Conservation (phyloP, 2,888 invertebrate genomes). For the Drosophila basisetae region DNA sequence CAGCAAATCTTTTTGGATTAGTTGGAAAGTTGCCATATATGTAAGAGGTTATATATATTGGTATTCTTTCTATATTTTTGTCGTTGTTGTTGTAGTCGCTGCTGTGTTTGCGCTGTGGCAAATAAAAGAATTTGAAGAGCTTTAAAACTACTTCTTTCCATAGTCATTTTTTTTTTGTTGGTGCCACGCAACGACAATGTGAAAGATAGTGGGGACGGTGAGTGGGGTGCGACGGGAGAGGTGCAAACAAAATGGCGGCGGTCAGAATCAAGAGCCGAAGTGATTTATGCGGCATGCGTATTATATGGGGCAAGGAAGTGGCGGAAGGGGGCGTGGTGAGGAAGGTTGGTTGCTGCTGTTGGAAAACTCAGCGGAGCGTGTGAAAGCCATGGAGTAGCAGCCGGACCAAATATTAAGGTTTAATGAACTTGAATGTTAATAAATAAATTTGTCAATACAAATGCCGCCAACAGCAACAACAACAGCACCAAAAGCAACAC, state of each 20-base stretch:
- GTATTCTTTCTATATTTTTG: conserved; percentile 8
- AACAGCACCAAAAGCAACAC: conserved; percentile 14
- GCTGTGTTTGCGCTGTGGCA: conserved; percentile 26
- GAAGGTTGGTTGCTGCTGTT: background rate
- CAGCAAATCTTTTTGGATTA: conserved; percentile 73
- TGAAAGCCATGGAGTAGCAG: conserved; percentile 48
- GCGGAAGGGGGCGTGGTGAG: no score
- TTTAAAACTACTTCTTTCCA: conserved; percentile 65
- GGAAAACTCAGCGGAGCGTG: conserved; percentile 52
- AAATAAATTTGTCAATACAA: conserved; percentile 77
- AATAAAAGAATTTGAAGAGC: conserved; percentile 52
- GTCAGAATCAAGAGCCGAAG: conserved; percentile 37
- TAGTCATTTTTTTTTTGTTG: background rate
- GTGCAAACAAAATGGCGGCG: conserved; percentile 55
- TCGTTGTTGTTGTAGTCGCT: conserved; percentile 14
- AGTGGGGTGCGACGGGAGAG: background rate
- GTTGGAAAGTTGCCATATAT: conserved; percentile 35
- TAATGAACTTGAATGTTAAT: conserved; percentile 80
- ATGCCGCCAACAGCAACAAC: conserved; percentile 23
- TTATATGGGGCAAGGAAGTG: background rate
- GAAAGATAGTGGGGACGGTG: background rate
- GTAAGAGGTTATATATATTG: background rate
- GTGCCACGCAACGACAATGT: background rate
- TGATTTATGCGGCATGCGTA: conserved; percentile 62
- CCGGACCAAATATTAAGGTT: conserved; percentile 64